Conservation (phyloP, 1,140 invertebrate species). For the Drosophila simulans region DNA sequence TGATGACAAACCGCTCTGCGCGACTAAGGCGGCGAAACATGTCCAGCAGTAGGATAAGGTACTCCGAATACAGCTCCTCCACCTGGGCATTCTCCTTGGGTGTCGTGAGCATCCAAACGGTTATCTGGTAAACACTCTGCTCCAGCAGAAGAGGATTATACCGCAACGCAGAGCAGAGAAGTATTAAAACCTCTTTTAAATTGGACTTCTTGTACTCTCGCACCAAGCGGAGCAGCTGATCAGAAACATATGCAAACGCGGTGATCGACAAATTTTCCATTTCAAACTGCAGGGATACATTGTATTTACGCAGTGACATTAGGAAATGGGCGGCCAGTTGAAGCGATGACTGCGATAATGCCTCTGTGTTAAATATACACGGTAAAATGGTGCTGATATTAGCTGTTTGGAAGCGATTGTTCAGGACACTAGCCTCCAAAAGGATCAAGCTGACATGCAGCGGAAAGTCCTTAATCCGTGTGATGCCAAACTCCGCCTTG, state of each 20-base stretch:
- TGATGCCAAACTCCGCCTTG: fast-evolving
- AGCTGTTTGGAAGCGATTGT: not conserved
- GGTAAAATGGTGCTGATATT: not conserved
- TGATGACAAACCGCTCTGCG: conserved; percentile 71
- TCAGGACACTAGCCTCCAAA: conserved; percentile 37
- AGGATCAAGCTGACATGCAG: conserved; percentile 25
- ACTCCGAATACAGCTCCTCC: conserved; percentile 63
- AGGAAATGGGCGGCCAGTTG: conserved; percentile 36
- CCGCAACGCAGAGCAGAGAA: conserved; percentile 65
- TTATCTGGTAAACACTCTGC: conserved; percentile 66
- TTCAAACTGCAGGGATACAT: conserved; percentile 56
- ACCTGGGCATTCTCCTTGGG: conserved; percentile 37
- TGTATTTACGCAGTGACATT: conserved; percentile 62
- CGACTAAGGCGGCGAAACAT: conserved; percentile 74
- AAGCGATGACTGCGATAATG: conserved; percentile 4
- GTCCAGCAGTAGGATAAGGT: conserved; percentile 67
- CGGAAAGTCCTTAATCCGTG: conserved; percentile 4
- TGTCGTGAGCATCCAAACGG: conserved; percentile 62
- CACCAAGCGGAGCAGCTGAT: conserved; percentile 20
- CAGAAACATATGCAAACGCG: conserved; percentile 18
- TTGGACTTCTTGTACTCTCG: conserved; percentile 6
- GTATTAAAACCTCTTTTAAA: conserved; percentile 42
- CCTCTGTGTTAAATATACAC: too few relatives aligned
- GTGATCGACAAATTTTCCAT: not conserved
- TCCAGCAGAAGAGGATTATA: conserved; percentile 79